Evolutionary conservation across 2,888 invertebrate genomes (phyloP).

Genomic region (Entomobrya multifasciata): DNA sequence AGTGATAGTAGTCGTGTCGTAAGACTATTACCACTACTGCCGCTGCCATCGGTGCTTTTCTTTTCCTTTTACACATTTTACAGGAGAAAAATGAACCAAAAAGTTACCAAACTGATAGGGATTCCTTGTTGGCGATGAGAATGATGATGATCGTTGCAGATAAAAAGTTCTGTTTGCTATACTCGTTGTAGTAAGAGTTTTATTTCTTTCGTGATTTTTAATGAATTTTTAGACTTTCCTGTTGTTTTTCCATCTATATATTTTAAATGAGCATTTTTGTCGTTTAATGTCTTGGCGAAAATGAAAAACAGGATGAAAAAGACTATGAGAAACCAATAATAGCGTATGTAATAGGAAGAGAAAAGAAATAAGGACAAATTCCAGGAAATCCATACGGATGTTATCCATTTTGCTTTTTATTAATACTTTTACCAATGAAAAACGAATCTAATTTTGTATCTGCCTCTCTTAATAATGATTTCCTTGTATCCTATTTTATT

Average conservation of each 20-base stretch:
- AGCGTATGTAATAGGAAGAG: background rate
- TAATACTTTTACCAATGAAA: background rate
- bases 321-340: conserved; percentile 29
- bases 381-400: conserved; percentile 9
- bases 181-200: background rate
- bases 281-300: background rate
- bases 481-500: too few species aligned
- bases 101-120: conserved; percentile 39
- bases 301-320: too few species aligned
- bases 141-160: conserved; percentile 52
- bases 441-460: conserved; percentile 24
- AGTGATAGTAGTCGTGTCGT: background rate
- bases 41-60: background rate
- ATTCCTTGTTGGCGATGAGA: background rate
- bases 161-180: conserved; percentile 63
- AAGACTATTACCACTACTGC: conserved; percentile 44
- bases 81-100: background rate
- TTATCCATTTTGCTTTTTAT: background rate
- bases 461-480: too few species aligned
- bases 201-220: conserved; percentile 30
- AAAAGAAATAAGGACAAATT: background rate
- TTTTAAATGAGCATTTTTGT: conserved; percentile 7
- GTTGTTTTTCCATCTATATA: conserved; percentile 26
- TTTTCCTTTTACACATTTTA: background rate
- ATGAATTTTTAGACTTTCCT: conserved; percentile 17